Evolutionary conservation across 2,797 vertebrate genomes (phyloP).

Genomic region (Arnoldichthys spilopterus): DNA sequence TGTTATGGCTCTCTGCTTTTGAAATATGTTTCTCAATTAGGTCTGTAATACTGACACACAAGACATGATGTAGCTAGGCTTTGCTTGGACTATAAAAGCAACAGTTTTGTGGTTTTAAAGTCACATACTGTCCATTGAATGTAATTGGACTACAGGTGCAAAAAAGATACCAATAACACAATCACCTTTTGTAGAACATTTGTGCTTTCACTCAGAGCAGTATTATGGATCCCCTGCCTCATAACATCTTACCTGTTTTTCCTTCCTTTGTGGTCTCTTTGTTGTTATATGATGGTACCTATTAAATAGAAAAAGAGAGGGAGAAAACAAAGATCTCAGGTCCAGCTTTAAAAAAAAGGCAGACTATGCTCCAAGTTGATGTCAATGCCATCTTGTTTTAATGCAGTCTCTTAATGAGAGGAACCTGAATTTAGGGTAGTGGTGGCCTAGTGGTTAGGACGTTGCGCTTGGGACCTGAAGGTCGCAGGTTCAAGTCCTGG

Average conservation of each 20-base stretch:
- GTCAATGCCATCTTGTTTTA: background rate
- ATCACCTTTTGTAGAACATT: slow-evolving; percentile 8
- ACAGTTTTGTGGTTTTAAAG: slow-evolving; percentile 13
- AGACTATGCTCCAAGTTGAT: background rate
- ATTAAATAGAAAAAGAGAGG: slow-evolving; percentile 53
- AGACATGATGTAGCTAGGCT: slow-evolving; percentile 4
- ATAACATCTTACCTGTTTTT: slow-evolving; percentile 70
- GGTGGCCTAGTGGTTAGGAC: too few species aligned
- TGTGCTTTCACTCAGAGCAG: background rate
- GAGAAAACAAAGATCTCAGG: background rate
- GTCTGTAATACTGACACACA: slow-evolving; percentile 4
- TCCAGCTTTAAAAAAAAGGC: background rate
- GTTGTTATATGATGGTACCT: slow-evolving; percentile 76
- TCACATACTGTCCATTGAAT: slow-evolving; percentile 5
- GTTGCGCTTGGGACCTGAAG: too few species aligned
- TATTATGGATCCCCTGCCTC: background rate
- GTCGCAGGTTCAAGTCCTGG: too few species aligned
- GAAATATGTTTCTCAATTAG: slow-evolving; percentile 28
- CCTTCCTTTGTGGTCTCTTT: slow-evolving; percentile 75
- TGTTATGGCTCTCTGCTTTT: slow-evolving; percentile 31
- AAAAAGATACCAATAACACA: slow-evolving; percentile 14
- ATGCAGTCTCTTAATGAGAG: background rate
- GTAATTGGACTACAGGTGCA: background rate
- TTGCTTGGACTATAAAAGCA: background rate
- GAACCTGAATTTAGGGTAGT: too few species aligned